Base-by-base conservation (phyloP, 1,140 invertebrate genomes). In the Aphidius ervi region DNA sequence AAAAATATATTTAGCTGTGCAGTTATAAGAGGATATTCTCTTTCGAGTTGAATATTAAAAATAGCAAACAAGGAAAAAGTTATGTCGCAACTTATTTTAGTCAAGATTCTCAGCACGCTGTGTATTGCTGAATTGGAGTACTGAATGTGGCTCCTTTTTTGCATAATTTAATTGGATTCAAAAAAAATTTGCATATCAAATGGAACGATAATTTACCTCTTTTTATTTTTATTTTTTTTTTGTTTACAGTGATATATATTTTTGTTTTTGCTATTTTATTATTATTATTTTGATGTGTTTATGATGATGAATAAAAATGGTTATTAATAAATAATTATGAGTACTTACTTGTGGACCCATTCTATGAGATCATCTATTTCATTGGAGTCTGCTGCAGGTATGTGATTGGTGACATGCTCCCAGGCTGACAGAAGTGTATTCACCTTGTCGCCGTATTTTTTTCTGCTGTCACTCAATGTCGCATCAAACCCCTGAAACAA, bases 401-500 rank as follows among this genome's bases (percentile, higher is more conserved):
- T 79, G 70, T 81, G 77, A 75, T 81, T 81, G 66, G 81, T 78
- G 68, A 84, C 77, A 74, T 80, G 76, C 71, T 82, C 82, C 82
- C 82, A 83, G 68, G 81, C 81, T 67, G 77, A 74, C 70, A 83
- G 74, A 72, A 84, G 80, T 73, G 81, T 78, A 71, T 75, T 78
- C 68, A 83, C 81, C 77, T 83, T 83, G 71, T 83, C 82, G 67
- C 72, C 70, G 75, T 83, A 84, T 65, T 81, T 82, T 67, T 81
- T 83, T 71, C 81, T 82, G 70, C 74, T 77, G 76, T 83, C 80
- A 71, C 75, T 80, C 69, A 83, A 72, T 68, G 77, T 79, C 68
- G 75, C 75, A 77, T 82, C 80, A 73, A 82, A 70, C 72, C 77
- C 77, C 81, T 83, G 73, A 39, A 71, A 79, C 50, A 65, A 58